A percentile compares a stretch with the other conserved stretches of the same genome.
Evolutionary conservation across 2,113 vertebrate species (phyloP).

Genomic region (Ameiurus melas): DNA sequence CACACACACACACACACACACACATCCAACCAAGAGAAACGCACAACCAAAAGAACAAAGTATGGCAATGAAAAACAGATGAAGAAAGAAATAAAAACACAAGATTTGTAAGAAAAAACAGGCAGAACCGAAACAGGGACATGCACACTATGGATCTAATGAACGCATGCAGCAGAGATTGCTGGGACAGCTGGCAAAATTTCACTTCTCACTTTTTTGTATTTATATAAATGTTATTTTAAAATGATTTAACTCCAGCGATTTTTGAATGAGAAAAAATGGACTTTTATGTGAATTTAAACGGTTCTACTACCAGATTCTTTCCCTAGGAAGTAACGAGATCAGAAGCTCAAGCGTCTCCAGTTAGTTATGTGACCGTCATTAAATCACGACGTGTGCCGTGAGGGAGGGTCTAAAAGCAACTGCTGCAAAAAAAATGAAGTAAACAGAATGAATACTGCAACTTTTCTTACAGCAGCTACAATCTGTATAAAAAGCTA

Average conservation of each 20-base stretch:
- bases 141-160: conserved; percentile 84
- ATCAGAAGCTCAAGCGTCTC: background rate
- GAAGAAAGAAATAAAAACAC: conserved; percentile 84
- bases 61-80: conserved; percentile 89
- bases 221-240: too few species aligned
- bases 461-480: background rate
- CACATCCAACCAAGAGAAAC: conserved; percentile 86
- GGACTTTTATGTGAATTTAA: too few species aligned
- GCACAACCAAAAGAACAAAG: conserved; percentile 87
- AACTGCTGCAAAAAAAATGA: background rate
- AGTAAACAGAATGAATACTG: background rate
- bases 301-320: background rate
- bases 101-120: conserved; percentile 83
- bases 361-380: background rate
- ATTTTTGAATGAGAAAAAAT: too few species aligned
- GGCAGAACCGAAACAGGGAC: conserved; percentile 67
- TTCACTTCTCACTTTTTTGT: conserved; percentile 61
- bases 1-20: conserved; percentile 78
- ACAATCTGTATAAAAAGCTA: background rate
- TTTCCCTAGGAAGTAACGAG: background rate
- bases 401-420: background rate
- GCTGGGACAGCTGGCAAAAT: conserved; percentile 80
- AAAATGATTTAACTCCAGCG: too few species aligned
- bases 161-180: conserved; percentile 98
- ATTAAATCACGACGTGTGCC: background rate